Base-by-base conservation (phyloP, 2,797 vertebrate species). In the Chelmon rostratus region DNA sequence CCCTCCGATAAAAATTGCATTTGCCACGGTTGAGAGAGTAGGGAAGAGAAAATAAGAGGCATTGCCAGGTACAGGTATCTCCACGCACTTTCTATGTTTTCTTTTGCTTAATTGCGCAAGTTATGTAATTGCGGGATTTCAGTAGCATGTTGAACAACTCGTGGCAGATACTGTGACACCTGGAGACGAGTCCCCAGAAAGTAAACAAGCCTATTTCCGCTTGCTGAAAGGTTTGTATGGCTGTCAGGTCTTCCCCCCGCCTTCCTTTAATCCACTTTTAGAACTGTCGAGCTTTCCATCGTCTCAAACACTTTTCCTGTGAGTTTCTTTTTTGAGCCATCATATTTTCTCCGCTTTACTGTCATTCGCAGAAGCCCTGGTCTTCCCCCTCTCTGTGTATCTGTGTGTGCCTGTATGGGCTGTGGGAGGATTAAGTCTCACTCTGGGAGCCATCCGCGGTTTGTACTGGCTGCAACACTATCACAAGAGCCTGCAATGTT, bases 41-140 rank as follows among this genome's bases (percentile, higher is more conserved):
- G 1, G 4, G 50, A 52, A 81, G 37, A 46, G 15, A 71, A 64
- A 59, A 76, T 56, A 23, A 52, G 13, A 9, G 73, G 63, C 9
- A 75, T 65, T 49, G 40, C 28, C 52, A 64, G 77, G 67, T 53
- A 66, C 62, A 83, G 78, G 67, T 73, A 61, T 33, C 2, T 10
- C 52, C 19, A 5, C 31, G 28, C 28, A 31, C 13, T 9, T 28
- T 63, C 42, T 66, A 11, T 77, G 33, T 70, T 65, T 82, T 67
- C 6, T 68, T 74, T 68, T 16, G 40, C 42, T 54, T 87, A 83
- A 88, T 92, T 62, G 70, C 38, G 25, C 57, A 37, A n/a, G 76
- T 94, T 94, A 81, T 81, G 87, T 86, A 94, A 94, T 76, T 78
- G 65, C 33, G 47, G 82, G 62, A 75, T 91, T 90, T 91, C 77